phyloP scores from a whole-genome alignment of 2,113 vertebrate genomes.

The Elaphurus davidianus region DNA sequence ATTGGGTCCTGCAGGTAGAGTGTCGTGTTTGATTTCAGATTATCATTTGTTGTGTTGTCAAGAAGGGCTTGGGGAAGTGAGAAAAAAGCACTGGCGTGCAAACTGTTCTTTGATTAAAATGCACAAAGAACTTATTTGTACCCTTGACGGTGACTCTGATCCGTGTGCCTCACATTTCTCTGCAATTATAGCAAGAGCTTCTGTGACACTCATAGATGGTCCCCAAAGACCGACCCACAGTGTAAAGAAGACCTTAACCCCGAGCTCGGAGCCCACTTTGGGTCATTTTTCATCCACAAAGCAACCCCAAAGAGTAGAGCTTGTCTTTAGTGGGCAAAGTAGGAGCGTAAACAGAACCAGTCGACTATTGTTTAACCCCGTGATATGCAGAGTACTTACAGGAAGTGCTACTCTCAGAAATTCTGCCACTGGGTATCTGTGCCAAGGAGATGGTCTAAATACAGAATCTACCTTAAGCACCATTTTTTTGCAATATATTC shows the following conservation, averaged over 20 bases:
- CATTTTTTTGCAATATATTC: background rate
- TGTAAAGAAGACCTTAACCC: background rate
- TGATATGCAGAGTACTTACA: background rate
- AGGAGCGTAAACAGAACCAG: background rate
- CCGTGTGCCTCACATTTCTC: background rate
- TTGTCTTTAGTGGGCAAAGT: background rate
- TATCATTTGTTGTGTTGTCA: conserved; percentile 76
- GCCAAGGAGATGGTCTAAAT: background rate
- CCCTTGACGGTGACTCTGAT: background rate
- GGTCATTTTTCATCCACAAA: background rate
- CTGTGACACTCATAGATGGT: background rate
- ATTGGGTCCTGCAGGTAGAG: conserved; percentile 77
- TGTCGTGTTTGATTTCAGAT: conserved; percentile 82
- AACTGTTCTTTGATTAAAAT: conserved; percentile 59
- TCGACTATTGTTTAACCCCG: background rate
- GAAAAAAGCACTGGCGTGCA: conserved; percentile 41
- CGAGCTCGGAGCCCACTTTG: background rate
- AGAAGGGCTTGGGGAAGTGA: conserved; percentile 59
- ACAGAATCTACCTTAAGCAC: background rate
- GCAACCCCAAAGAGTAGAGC: background rate
- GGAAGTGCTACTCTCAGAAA: background rate
- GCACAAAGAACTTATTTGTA: conserved; percentile 49
- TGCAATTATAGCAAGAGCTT: background rate
- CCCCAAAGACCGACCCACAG: background rate
- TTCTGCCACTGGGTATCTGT: background rate